A percentile compares a stretch with the other conserved stretches of the same genome.
These are phyloP conservation scores for Stichopus chloronotus DNA, from an alignment of 35 echinoderm and acorn worm species.

Conservation along the genomic window DNA sequence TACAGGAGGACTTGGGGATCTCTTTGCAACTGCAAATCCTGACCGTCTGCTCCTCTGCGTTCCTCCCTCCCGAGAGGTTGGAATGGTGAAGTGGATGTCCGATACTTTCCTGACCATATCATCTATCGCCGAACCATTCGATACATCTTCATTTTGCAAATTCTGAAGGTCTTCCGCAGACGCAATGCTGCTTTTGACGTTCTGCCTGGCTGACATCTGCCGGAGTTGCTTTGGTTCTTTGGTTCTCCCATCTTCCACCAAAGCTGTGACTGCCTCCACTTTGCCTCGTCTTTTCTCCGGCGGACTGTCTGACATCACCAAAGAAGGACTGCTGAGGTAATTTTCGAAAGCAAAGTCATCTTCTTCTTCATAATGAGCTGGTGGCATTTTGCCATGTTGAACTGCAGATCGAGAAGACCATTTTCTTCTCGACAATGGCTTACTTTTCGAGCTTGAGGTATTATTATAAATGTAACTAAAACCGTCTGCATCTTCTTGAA, in stretches of 20 bases:
- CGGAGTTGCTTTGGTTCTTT: background rate
- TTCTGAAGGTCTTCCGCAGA: slow-evolving; percentile 43
- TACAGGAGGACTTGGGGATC: background rate
- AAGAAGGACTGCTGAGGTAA: background rate
- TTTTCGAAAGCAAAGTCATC: background rate
- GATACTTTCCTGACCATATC: background rate
- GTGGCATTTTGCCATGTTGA: background rate
- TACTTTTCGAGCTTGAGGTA: background rate
- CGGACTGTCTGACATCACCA: background rate
- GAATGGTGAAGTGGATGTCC: slow-evolving; percentile 1
- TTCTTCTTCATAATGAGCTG: background rate
- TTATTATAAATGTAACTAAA: background rate
- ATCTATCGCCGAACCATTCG: background rate
- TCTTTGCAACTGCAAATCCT: background rate
- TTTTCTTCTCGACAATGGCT: background rate
- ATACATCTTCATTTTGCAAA: slow-evolving; percentile 13
- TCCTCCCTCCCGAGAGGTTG: background rate
- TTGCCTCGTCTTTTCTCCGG: background rate
- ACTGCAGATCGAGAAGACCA: background rate
- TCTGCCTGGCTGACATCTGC: background rate
- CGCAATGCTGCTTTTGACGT: slow-evolving; percentile 28
- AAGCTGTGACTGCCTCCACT: background rate
- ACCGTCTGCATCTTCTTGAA: background rate
- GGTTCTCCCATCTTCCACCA: background rate
- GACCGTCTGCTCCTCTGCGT: background rate